Evolutionary conservation across 2,888 invertebrate genomes (phyloP).

Genomic region (Corbicula japonica): DNA sequence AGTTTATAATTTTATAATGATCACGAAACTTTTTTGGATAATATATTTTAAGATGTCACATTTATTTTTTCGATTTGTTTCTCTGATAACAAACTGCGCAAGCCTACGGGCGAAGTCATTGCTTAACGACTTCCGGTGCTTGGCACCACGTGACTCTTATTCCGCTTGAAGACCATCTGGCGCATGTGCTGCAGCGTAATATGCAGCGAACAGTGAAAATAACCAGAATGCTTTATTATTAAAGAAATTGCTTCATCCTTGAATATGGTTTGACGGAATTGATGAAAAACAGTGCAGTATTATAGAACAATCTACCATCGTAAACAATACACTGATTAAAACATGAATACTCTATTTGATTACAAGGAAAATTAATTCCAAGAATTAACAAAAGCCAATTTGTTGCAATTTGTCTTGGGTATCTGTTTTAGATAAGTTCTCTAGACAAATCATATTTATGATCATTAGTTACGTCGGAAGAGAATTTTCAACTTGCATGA

Average conservation of each 20-base stretch:
- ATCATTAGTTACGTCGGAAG: background rate
- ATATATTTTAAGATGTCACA: too few species aligned
- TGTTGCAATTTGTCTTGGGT: background rate
- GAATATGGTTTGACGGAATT: background rate
- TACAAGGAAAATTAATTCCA: background rate
- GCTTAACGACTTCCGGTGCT: too few species aligned
- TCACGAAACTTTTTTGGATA: too few species aligned
- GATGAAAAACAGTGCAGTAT: background rate
- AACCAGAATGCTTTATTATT: constrained; percentile 4
- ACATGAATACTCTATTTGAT: background rate
- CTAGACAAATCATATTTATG: constrained; percentile 10
- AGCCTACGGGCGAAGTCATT: too few species aligned
- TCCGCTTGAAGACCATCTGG: too few species aligned
- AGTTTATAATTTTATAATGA: too few species aligned
- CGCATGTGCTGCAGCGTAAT: too few species aligned
- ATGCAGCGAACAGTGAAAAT: too few species aligned
- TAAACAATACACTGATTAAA: constrained; percentile 19
- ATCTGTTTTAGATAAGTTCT: background rate
- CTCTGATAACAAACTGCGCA: too few species aligned
- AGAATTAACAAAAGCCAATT: constrained; percentile 5
- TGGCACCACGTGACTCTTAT: too few species aligned
- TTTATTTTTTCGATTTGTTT: too few species aligned
- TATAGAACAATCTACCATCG: background rate
- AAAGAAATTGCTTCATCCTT: background rate
- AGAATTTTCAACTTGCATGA: too few species aligned